Evolutionary conservation across 2,797 vertebrate genomes (phyloP), one percentile per base, ranked within the genome.

Genomic region (Pipistrellus nathusii): DNA sequence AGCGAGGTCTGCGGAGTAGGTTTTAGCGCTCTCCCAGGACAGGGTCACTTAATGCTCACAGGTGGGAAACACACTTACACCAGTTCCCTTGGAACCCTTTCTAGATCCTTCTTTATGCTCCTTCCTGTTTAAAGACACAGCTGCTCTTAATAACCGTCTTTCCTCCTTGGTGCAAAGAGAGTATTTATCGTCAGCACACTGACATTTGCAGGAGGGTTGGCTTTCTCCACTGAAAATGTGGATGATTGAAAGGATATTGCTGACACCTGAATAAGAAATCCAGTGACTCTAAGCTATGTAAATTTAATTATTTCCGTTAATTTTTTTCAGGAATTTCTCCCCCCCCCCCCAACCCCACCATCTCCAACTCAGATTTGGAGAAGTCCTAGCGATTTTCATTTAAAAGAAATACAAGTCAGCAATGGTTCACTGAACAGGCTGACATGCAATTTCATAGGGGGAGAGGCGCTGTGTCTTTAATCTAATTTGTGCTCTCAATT

Each of bases 401-500:
- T 97, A 97, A 95, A 96, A 97, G 95, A 96, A 96, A 95, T 77
- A 95, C 75, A 97, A 95, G 91, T 97, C 96, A 97, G 94, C 85
- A 90, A 80, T 3, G 17, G 95, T 97, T 97, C 91, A 81, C 88
- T 84, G 95, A 97, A 96, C 91, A 95, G 93, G 90, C 89, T 97
- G 96, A 96, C 94, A 94, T 10, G 3, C 75, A 96, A 92, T 97
- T 97, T 97, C 95, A 96, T 88, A 91, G 83, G 85, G 94, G 78
- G 89, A 97, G 97, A 97, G 85, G 93, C 66, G 11, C 80, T 96
- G 85, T 86, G 88, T 95, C 96, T 96, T 98, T 97, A 97, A 97
- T 97, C 83, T 97, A 59, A 97, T 97, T 97, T 97, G 96, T 92
- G 91, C 88, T 96, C 94, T 93, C 97, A 86, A 94, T 96, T 98